These are phyloP conservation scores for Aulostomus chinensis DNA, from an alignment of 2,797 vertebrate species.

Conservation along the genomic window DNA sequence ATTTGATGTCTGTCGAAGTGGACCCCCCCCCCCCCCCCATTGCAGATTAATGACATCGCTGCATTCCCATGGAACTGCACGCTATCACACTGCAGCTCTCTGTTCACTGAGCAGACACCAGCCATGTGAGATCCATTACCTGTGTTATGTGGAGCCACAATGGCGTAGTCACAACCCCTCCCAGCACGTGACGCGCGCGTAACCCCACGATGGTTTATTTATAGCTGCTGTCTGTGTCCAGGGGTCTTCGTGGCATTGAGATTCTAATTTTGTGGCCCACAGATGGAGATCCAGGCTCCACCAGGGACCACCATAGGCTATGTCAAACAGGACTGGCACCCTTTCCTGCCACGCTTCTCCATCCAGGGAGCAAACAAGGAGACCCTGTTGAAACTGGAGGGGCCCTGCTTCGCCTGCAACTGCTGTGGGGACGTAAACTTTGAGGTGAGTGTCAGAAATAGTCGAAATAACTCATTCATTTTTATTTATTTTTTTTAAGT, in stretches of 20 bases:
- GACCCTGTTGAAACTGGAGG: constrained; percentile 83
- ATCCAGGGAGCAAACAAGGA: constrained; percentile 84
- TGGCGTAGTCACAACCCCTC: constrained; percentile 16
- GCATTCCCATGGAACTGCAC: constrained; percentile 17
- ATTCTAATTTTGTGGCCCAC: constrained; percentile 1
- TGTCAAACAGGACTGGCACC: constrained; percentile 88
- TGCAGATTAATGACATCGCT: constrained; percentile 23
- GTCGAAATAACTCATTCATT: too few species aligned
- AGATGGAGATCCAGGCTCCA: constrained; percentile 91
- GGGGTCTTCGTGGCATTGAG: too few species aligned
- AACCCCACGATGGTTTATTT: constrained; percentile 34
- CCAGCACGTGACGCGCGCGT: constrained; percentile 2
- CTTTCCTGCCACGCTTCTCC: constrained; percentile 86
- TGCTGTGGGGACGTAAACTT: constrained; percentile 91
- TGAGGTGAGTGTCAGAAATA: too few species aligned
- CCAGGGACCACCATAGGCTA: constrained; percentile 88
- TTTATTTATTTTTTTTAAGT: neutral
- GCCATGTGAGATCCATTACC: constrained; percentile 61
- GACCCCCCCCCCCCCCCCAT: constrained; percentile 11
- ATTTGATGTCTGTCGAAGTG: constrained; percentile 44
- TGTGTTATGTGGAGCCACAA: constrained; percentile 34
- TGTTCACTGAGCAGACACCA: constrained; percentile 26
- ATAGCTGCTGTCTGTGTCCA: constrained; percentile 6
- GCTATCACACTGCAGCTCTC: constrained; percentile 2
- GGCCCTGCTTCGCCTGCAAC: constrained; percentile 89